phyloP scores from a whole-genome alignment of 2,888 invertebrate genomes.

The Drosophila stalkeri region DNA sequence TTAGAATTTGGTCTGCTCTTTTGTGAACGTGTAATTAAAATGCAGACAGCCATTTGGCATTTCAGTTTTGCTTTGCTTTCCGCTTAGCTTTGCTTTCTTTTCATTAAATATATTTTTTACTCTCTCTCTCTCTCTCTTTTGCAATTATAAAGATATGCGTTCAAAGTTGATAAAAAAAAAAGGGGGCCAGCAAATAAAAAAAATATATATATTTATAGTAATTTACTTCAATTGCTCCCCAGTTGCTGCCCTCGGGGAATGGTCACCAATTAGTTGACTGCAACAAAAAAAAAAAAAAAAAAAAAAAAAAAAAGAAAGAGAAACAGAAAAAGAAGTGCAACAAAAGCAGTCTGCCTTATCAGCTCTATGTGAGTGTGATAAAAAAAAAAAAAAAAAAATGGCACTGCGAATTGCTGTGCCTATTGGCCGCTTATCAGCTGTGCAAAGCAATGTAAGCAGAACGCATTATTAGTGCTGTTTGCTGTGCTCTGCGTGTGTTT shows the following conservation, averaged over 20 bases:
- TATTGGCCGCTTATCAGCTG: conserved; percentile 65
- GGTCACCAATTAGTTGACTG: conserved; percentile 68
- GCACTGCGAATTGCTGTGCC: conserved; percentile 48
- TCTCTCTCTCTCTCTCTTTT: conserved; percentile 1
- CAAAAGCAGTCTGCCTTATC: conserved; percentile 43
- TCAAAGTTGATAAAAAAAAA: conserved; percentile 48
- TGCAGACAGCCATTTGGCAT: conserved; percentile 68
- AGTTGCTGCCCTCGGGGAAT: conserved; percentile 21
- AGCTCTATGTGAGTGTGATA: conserved; percentile 16
- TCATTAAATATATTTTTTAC: conserved; percentile 1
- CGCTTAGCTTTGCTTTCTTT: conserved; percentile 44
- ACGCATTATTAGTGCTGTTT: conserved; percentile 34
- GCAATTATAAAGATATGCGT: conserved; percentile 77
- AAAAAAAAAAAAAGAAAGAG: conserved; percentile 16
- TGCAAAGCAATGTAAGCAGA: conserved; percentile 43
- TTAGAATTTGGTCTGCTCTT: conserved; percentile 63
- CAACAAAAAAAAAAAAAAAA: conserved; percentile 9
- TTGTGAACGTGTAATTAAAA: conserved; percentile 74
- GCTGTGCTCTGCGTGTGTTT: conserved; percentile 36
- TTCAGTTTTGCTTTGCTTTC: conserved; percentile 40
- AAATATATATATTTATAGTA: conserved; percentile 48
- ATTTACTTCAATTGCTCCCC: conserved; percentile 74
- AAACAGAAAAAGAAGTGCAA: conserved; percentile 26
- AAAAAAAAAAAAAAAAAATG: no score
- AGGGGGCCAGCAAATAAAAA: conserved; percentile 1